Percentiles rank a stretch among this genome's conserved stretches.
Conservation (phyloP, 2,888 invertebrate species). For the Erpobdella octoculata region DNA sequence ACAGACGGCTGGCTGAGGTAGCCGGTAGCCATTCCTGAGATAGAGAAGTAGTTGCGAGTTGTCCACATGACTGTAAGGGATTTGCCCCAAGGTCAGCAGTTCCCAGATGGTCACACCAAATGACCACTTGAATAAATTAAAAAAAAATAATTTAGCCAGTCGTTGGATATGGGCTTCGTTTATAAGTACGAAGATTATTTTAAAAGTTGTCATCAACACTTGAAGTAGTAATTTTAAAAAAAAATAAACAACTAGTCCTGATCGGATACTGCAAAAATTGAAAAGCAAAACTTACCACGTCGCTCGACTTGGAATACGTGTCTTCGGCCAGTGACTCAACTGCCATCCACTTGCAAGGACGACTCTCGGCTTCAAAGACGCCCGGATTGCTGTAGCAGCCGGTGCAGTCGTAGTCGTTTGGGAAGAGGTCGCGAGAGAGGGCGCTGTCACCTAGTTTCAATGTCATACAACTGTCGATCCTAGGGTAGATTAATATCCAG, state of each 20-base stretch:
- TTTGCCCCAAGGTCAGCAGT: conserved; percentile 24
- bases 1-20: conserved; percentile 22
- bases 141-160: too few species aligned
- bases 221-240: too few species aligned
- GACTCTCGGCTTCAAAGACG: neutral
- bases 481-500: neutral
- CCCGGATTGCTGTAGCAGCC: conserved; percentile 3
- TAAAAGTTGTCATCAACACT: too few species aligned
- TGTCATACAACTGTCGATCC: conserved; percentile 30
- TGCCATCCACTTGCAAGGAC: conserved; percentile 28
- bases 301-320: neutral
- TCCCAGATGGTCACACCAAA: conserved; percentile 28
- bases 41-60: conserved; percentile 13
- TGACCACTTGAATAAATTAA: conserved; percentile 18
- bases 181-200: neutral
- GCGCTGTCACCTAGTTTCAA: conserved; percentile 26
- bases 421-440: conserved; percentile 26
- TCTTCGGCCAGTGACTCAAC: conserved; percentile 17
- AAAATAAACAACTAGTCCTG: too few species aligned
- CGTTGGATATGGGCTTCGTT: neutral
- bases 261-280: neutral
- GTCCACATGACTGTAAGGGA: conserved; percentile 19
- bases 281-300: conserved; percentile 22
- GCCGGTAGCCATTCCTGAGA: conserved; percentile 21
- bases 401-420: conserved; percentile 24